Evolutionary conservation across 2,888 invertebrate genomes (phyloP), one percentile per base, ranked within the genome.

Genomic region (Acleris laterana): DNA sequence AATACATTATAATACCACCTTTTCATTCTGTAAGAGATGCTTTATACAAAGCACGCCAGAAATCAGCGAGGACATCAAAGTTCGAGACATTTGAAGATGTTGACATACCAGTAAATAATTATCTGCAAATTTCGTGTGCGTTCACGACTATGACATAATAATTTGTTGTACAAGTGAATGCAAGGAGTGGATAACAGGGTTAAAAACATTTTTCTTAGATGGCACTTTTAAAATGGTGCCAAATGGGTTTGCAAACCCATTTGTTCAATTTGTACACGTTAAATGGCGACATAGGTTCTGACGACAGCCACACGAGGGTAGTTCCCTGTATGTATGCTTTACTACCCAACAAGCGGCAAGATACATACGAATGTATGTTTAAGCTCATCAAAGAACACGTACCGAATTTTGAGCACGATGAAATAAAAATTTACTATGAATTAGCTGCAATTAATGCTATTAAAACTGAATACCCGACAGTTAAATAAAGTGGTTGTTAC

Each of bases 1-100:
- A 59, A 50, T 59, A 50, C 32, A 7, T n/a, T 49, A 49, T 50
- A 50, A 50, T 59, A 59, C 59, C 59, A 50, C 59, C 59, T 7
- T 59, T 59, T 59, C 49, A 59, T 59, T 16, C 7, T 50, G 49
- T 59, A 5, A 50, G 59, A 20, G 59, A 59, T 38, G 49, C 49
- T 28, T 59, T 38, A 16, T 59, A 50, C 9, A 50, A 58, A 49
- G 48, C 48, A 49, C 48, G 48, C 11, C 48, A 48, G 17, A 58
- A 32, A 32, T 52, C 17, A 7, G 52, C 52, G 4, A 32, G 32
- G 7, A 32, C 28, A 17, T 52, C 52, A 11, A 52, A 32, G n/a
- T 52, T 52, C 28, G 52, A 52, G 32, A 32, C 28, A 25, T 49
- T 20, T 11, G 49, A 49, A 49, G 49, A 49, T 49, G 48, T 48